These are phyloP conservation scores for Cerastis leucographa DNA, from an alignment of 2,888 invertebrate genomes.

Conservation along the genomic window DNA sequence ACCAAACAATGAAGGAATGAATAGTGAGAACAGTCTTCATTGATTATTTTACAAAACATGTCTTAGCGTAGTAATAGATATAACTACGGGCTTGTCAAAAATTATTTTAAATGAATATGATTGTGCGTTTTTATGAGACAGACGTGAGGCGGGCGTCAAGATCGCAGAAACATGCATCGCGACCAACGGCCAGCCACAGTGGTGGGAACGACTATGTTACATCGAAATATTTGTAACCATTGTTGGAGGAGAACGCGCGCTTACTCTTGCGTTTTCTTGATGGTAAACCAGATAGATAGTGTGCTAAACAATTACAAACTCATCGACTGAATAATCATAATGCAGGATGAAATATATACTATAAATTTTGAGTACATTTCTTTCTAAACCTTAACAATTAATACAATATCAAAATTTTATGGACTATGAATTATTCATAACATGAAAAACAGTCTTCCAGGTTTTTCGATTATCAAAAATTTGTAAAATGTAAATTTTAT, in stretches of 20 bases:
- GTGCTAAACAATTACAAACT: slow-evolving; percentile 9
- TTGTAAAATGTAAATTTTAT: slow-evolving; percentile 89
- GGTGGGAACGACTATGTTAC: background rate
- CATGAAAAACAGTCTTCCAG: slow-evolving; percentile 90
- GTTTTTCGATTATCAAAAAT: slow-evolving; percentile 87
- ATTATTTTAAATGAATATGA: slow-evolving; percentile 20
- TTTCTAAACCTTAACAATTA: slow-evolving; percentile 85
- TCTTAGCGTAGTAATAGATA: slow-evolving; percentile 21
- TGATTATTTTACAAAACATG: slow-evolving; percentile 60
- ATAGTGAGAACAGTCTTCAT: slow-evolving; percentile 62
- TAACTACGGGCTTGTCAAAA: slow-evolving; percentile 33
- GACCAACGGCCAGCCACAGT: background rate
- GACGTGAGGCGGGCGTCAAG: slow-evolving; percentile 20
- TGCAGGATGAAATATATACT: slow-evolving; percentile 55
- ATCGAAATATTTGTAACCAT: background rate
- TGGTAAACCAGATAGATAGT: background rate
- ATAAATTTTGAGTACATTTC: slow-evolving; percentile 79
- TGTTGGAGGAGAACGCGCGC: background rate
- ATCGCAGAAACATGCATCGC: slow-evolving; percentile 17
- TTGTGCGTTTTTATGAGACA: slow-evolving; percentile 26
- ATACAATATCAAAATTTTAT: slow-evolving; percentile 88
- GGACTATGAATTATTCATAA: slow-evolving; percentile 87
- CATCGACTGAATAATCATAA: slow-evolving; percentile 58
- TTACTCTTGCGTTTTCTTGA: slow-evolving; percentile 17
- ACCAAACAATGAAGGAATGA: slow-evolving; percentile 42